These are phyloP conservation scores for Furcifer pardalis DNA, from an alignment of 2,797 vertebrate genomes.

Conservation along the genomic window DNA sequence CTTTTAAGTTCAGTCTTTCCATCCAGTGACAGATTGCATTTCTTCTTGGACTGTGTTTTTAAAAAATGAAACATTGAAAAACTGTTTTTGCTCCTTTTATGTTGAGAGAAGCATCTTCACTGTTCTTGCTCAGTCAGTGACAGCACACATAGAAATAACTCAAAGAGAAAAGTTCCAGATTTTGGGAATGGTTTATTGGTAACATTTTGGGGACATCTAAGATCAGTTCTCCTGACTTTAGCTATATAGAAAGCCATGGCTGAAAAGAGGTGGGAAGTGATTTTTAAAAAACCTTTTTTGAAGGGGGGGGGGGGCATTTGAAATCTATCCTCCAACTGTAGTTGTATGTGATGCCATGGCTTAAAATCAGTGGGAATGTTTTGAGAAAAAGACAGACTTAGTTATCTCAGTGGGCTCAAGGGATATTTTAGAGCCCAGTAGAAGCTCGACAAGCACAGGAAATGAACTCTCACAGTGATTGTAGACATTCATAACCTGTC, in stretches of 20 bases:
- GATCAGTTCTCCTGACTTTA: too few relatives aligned
- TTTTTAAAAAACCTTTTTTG: too few relatives aligned
- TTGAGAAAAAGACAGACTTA: background rate
- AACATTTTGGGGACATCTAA: background rate
- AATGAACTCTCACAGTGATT: background rate
- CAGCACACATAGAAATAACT: background rate
- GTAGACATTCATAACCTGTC: constrained; percentile 21
- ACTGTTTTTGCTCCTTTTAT: background rate
- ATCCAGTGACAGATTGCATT: background rate
- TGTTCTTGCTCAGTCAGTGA: background rate
- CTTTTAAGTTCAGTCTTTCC: background rate
- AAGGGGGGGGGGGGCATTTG: too few relatives aligned
- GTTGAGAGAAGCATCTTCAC: background rate
- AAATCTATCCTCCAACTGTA: background rate
- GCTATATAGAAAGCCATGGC: too few relatives aligned
- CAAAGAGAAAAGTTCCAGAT: background rate
- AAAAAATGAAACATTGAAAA: background rate
- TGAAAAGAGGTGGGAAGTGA: too few relatives aligned
- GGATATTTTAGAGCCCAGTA: constrained; percentile 13
- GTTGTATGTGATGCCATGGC: background rate
- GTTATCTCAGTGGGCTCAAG: background rate
- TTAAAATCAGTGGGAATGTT: too few relatives aligned
- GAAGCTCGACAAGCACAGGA: constrained; percentile 8
- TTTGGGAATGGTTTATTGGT: background rate
- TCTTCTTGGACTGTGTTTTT: background rate